Conservation (phyloP, 1,140 invertebrate genomes). For the Charaxes varanes region DNA sequence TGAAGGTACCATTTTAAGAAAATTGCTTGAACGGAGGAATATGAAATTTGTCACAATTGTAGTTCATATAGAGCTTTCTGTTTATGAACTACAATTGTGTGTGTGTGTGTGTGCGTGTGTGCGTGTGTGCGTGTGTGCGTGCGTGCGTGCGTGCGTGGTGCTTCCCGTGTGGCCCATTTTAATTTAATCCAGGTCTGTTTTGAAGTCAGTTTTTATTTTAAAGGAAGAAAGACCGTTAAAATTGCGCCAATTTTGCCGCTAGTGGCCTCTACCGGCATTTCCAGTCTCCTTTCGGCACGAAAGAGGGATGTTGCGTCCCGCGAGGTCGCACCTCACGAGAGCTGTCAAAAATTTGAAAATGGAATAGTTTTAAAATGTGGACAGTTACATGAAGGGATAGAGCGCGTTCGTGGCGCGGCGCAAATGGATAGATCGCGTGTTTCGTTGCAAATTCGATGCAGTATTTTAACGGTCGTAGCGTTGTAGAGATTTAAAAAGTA, state of each 20-base stretch:
- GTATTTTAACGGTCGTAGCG: constrained; percentile 15
- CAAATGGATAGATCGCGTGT: constrained; percentile 11
- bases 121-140: too few relatives aligned
- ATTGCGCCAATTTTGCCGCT: constrained; percentile 67
- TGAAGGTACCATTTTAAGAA: too few relatives aligned
- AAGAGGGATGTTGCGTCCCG: constrained; percentile 57
- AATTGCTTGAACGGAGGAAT: too few relatives aligned
- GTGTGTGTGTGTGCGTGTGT: too few relatives aligned
- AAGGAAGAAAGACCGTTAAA: too few relatives aligned
- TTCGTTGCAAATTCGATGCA: constrained; percentile 8
- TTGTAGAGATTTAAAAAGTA: constrained; percentile 13
- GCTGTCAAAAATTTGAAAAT: constrained; percentile 60
- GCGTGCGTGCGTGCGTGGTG: too few relatives aligned
- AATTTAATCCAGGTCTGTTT: too few relatives aligned
- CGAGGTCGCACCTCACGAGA: constrained; percentile 34
- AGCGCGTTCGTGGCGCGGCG: constrained; percentile 12
- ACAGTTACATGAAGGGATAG: constrained; percentile 9
- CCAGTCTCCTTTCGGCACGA: constrained; percentile 42
- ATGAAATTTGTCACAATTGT: too few relatives aligned
- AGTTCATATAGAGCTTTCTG: too few relatives aligned
- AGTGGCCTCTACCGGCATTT: constrained; percentile 62
- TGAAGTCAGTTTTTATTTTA: too few relatives aligned
- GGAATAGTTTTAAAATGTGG: constrained; percentile 41
- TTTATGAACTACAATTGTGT: too few relatives aligned
- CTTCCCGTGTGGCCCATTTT: too few relatives aligned